Evolutionary conservation across 1,140 invertebrate species (phyloP), one percentile per base, ranked within the genome.

Genomic region (Berghia stephanieae): DNA sequence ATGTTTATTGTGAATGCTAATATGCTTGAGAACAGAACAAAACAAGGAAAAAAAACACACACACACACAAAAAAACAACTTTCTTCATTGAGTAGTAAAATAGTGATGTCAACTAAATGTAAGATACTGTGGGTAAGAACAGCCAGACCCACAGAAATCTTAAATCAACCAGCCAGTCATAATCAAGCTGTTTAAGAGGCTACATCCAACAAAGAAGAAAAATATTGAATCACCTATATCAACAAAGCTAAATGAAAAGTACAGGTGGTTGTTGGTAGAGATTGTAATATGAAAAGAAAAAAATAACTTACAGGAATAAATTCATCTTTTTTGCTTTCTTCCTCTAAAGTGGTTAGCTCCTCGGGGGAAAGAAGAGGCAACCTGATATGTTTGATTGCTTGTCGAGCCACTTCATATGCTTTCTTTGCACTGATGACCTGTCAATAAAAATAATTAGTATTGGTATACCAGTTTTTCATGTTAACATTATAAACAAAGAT

Each of bases 361-460:
- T 88, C 83, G 10, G 87, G 81, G 21, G 84, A 81, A 27, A 89
- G 66, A 0, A 89, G 78, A 18, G 87, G 83, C 3, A 99, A 75
- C 40, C 88, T 79, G 1, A 88, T 60, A 34, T 83, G 78, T 21
- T 77, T 52, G 1, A 87, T 81, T 13, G 86, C 84, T 44, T 80
- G 81, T 36, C 80, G 80, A 1, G 83, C 82, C 6, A 88, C 81
- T 10, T 87, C 83, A 57, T 74, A 42, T 3, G 86, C 66, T 57
- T 85, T 74, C 52, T 83, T 87, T 24, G 79, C 81, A 43, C 84
- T 60, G 38, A 87, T 83, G 49, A 84, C 84, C 87, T 88, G 78
- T 13, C 79, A 75, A 21, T 36, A 78, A 63, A 71, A 67, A n/a
- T n/a, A n/a, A n/a, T n/a, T n/a, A n/a, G n/a, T n/a, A n/a, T n/a